Evolutionary conservation across 2,113 vertebrate genomes (phyloP), one percentile per base, ranked within the genome.

Genomic region (Cephalopholis sonnerati): DNA sequence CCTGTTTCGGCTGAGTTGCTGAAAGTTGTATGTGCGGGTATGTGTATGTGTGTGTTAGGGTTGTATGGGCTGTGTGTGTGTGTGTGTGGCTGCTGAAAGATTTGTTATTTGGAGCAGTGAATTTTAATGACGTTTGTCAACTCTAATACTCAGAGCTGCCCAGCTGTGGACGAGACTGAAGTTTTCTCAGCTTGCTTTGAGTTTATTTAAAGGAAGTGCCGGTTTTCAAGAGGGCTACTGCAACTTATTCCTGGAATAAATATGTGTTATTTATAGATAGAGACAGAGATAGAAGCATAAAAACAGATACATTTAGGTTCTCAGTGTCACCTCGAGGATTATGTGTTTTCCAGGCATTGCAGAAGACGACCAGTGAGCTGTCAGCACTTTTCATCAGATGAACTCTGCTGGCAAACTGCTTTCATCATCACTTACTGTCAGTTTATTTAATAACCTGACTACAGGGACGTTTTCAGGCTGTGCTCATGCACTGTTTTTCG

Each of bases 41-140:
- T 66, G 18, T 59, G 50, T 83, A 10, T 68, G n/a, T 57, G 57
- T 36, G 72, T 61, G 73, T 57, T 5, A 5, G 8, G 75, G 25
- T 69, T 62, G 32, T 68, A 69, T 65, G 79, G 59, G 22, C n/a
- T 61, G 54, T 25, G 55, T 29, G 25, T 25, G 5, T 58, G 55
- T 76, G 67, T 79, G 73, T 27, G 78, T 29, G 63, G 59, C 77
- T 62, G 91, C 71, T 93, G 93, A 94, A 86, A 90, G 91, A 90
- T 82, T 79, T 87, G 90, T 86, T 92, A 89, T 91, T 90, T 46
- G 71, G 80, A 87, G 88, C 44, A 36, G 79, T 86, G 89, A 89
- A 87, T 91, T 90, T 88, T 91, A 93, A 93, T 84, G 83, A 77
- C 87, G 58, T 94, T 94, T 93, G 93, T 94, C 94, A 92, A 81